Percentiles rank a stretch among this genome's conserved stretches.
These are phyloP conservation scores for Rousettus leschenaultii DNA, from an alignment of 2,113 vertebrate species.

Conservation along the genomic window DNA sequence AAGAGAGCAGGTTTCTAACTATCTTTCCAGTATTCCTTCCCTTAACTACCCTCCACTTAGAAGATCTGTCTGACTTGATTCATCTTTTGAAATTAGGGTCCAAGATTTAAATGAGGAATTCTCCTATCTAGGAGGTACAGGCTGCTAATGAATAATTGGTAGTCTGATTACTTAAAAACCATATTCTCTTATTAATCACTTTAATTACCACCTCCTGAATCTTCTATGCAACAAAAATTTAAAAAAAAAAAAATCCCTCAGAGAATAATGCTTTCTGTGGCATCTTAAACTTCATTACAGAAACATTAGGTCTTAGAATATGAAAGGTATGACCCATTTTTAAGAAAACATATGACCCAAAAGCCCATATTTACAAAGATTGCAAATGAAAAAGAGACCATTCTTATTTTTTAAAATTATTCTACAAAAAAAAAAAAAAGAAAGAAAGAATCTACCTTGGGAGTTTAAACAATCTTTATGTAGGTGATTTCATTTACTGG, in stretches of 20 bases:
- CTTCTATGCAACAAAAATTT: conserved; percentile 8
- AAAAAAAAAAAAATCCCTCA: background rate
- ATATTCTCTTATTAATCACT: conserved; percentile 60
- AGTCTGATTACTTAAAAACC: conserved; percentile 56
- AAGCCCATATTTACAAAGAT: background rate
- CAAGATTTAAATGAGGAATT: conserved; percentile 37
- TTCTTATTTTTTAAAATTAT: background rate
- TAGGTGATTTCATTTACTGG: background rate
- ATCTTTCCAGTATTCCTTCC: background rate
- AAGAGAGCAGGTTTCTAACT: background rate
- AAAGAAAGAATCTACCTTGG: too few relatives aligned
- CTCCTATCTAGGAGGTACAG: conserved; percentile 60
- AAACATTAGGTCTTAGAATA: background rate
- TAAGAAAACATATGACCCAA: background rate
- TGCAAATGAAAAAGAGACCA: background rate
- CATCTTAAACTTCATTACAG: background rate
- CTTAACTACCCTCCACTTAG: background rate
- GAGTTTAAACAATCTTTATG: background rate
- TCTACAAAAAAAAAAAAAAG: background rate
- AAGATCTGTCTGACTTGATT: background rate
- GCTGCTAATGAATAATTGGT: conserved; percentile 73
- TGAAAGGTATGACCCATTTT: background rate
- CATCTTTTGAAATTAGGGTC: conserved; percentile 39
- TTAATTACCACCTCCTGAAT: conserved; percentile 76
- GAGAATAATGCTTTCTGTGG: background rate